These are phyloP conservation scores for Rhagoletis pomonella DNA, from an alignment of 1,140 invertebrate species.

Conservation along the genomic window DNA sequence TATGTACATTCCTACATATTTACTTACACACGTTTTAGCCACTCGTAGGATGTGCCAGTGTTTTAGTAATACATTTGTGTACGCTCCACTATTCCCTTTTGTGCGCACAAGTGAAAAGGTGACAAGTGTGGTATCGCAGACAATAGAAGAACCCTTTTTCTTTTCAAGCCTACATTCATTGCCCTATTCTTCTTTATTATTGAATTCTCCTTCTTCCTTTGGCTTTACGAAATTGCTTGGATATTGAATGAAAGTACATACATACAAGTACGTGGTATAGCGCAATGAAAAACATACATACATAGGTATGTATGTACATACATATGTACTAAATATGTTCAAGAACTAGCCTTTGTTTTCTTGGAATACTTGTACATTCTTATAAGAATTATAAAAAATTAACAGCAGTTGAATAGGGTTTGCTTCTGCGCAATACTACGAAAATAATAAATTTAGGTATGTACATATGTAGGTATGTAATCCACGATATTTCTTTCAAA, in stretches of 20 bases:
- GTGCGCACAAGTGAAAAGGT: slow-evolving; percentile 17
- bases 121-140: neutral
- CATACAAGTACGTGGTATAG: neutral
- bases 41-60: neutral
- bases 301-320: neutral
- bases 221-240: neutral
- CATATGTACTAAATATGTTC: neutral
- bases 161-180: neutral
- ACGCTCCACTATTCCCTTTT: neutral
- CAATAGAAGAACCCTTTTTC: neutral
- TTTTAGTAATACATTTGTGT: no score
- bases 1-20: no score
- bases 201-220: neutral
- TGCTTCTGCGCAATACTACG: neutral
- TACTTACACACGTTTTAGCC: neutral
- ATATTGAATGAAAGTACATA: neutral
- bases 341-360: slow-evolving; percentile 21
- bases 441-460: neutral
- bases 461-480: neutral
- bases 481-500: no score
- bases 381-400: neutral
- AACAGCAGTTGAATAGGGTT: neutral
- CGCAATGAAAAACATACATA: neutral
- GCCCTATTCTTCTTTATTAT: neutral
- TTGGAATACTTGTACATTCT: neutral